Percentiles rank a stretch among this genome's conserved stretches.
These are phyloP conservation scores for Ovis canadensis DNA, from an alignment of 2,113 vertebrate species.

Conservation along the genomic window DNA sequence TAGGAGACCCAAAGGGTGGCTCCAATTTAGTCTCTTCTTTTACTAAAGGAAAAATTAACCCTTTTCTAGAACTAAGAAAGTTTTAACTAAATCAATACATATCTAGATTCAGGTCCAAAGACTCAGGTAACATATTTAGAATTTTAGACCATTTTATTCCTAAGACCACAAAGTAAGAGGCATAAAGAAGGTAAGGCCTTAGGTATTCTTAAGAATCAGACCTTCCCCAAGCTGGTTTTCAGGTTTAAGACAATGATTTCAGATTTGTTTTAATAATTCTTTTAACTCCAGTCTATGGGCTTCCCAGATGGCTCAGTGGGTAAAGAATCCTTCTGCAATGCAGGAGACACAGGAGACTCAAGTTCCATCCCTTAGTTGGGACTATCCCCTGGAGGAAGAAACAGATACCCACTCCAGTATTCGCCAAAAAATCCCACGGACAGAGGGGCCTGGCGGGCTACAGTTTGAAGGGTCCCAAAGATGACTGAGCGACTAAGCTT, in stretches of 20 bases:
- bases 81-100: constrained; percentile 28
- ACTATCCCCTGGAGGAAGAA: not conserved
- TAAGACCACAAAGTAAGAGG: not conserved
- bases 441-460: not conserved
- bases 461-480: not conserved
- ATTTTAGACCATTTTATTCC: constrained; percentile 29
- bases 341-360: not conserved
- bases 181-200: not conserved
- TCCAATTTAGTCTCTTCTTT: not conserved
- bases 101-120: constrained; percentile 25
- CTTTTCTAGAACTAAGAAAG: constrained; percentile 10
- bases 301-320: not conserved
- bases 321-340: not conserved
- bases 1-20: not conserved
- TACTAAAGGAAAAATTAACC: not conserved
- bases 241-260: constrained; percentile 17
- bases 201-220: not conserved
- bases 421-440: not conserved
- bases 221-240: not conserved
- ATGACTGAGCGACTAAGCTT: not conserved
- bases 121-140: not conserved
- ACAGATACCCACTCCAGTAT: not conserved
- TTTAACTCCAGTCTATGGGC: not conserved
- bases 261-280: constrained; percentile 40
- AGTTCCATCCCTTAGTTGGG: not conserved